These are phyloP conservation scores for Dasysyrphus albostriatus DNA, from an alignment of 2,888 invertebrate species.

Conservation along the genomic window DNA sequence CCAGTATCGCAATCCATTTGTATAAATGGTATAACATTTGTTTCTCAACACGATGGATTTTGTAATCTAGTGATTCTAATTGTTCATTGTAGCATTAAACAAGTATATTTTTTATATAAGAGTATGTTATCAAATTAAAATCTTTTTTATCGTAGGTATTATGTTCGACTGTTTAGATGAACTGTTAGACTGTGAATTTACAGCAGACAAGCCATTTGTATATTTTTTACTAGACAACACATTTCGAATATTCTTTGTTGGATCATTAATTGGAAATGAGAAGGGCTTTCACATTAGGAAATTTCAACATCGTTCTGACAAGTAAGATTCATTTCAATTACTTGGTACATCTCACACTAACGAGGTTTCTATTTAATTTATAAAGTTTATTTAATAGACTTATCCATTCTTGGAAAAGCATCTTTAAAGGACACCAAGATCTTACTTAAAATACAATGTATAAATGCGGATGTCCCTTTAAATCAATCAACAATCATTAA, in stretches of 20 bases:
- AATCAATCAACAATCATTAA: constrained; percentile 5
- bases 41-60: too few species aligned
- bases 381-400: constrained; percentile 6
- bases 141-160: constrained; percentile 36
- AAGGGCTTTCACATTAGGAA: neutral
- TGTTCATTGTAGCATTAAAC: too few species aligned
- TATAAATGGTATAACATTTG: too few species aligned
- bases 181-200: constrained; percentile 12
- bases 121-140: neutral
- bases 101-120: too few species aligned
- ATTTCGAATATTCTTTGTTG: constrained; percentile 36
- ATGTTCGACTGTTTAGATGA: constrained; percentile 17
- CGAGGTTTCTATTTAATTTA: neutral
- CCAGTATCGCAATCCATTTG: too few species aligned
- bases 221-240: constrained; percentile 18
- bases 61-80: too few species aligned
- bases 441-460: neutral
- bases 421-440: constrained; percentile 9
- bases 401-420: constrained; percentile 12
- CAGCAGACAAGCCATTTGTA: constrained; percentile 37
- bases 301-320: neutral
- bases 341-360: neutral
- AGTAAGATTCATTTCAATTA: constrained; percentile 27
- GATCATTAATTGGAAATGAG: constrained; percentile 26
- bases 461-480: neutral